Evolutionary conservation across 1,140 invertebrate genomes (phyloP).

Genomic region (Druon quercuslanigerum): DNA sequence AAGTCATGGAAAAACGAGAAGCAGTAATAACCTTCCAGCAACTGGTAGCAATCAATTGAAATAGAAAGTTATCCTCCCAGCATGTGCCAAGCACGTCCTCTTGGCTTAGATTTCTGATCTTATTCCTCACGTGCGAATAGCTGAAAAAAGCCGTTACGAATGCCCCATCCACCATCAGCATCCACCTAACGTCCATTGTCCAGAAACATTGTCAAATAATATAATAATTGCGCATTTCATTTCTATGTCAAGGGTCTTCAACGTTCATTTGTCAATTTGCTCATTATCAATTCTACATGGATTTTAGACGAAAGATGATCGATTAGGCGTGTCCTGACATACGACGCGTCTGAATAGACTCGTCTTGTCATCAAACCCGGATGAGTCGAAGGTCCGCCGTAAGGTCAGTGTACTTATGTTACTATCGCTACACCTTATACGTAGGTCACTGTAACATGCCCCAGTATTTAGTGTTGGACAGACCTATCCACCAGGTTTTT

Average conservation of each 20-base stretch:
- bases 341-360: constrained; percentile 15
- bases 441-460: constrained; percentile 25
- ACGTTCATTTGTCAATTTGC: too few relatives aligned
- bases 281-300: background rate
- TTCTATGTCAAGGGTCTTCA: too few relatives aligned
- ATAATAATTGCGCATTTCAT: too few relatives aligned
- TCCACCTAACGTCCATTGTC: too few relatives aligned
- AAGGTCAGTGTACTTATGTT: constrained; percentile 22
- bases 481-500: constrained; percentile 15
- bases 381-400: constrained; percentile 23
- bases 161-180: too few relatives aligned
- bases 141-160: background rate
- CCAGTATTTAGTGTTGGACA: constrained; percentile 1
- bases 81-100: constrained; percentile 1
- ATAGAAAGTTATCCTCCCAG: constrained; percentile 21
- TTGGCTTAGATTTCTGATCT: background rate
- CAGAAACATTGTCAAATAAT: too few relatives aligned
- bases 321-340: background rate
- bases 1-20: constrained; percentile 13
- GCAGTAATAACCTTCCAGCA: background rate
- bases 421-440: constrained; percentile 12
- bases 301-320: background rate
- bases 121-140: background rate
- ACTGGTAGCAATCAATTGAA: background rate
- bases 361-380: constrained; percentile 16